A percentile compares a stretch with the other conserved stretches of the same genome.
phyloP scores from a whole-genome alignment of 2,797 vertebrate genomes.

The Florisuga fusca region DNA sequence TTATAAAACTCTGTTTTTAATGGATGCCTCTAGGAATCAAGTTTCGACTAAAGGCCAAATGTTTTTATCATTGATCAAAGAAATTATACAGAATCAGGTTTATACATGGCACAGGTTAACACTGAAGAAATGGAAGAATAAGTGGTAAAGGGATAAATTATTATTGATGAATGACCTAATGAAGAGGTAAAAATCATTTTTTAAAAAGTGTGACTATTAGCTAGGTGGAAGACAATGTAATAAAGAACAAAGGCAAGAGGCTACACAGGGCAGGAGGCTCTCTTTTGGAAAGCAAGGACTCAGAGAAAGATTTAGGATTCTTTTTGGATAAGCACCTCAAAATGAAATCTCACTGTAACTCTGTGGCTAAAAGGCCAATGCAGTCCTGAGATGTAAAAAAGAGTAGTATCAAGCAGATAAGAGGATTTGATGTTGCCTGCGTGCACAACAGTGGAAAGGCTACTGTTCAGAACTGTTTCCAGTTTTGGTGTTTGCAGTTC shows the following conservation, averaged over 20 bases:
- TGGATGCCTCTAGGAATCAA: not conserved
- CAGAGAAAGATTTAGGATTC: constrained; percentile 8
- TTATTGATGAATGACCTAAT: not conserved
- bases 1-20: not conserved
- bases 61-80: not conserved
- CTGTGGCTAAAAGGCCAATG: not conserved
- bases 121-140: constrained; percentile 17
- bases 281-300: constrained; percentile 12
- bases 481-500: constrained; percentile 33
- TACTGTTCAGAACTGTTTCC: constrained; percentile 13
- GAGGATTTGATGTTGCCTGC: constrained; percentile 38
- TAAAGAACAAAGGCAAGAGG: not conserved
- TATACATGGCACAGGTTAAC: constrained; percentile 4
- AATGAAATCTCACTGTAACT: constrained; percentile 15
- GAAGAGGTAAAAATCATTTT: not conserved
- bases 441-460: not conserved
- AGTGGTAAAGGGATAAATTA: constrained; percentile 13
- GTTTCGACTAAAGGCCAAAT: constrained; percentile 31
- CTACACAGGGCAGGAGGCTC: not conserved
- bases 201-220: not conserved
- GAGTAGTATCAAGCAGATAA: constrained; percentile 43
- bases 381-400: constrained; percentile 26
- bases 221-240: not conserved
- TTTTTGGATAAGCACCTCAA: constrained; percentile 11
- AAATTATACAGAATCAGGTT: not conserved